Percentiles rank a stretch among this genome's conserved stretches.
phyloP scores from a whole-genome alignment of 2,113 vertebrate species.

The Callopanchax toddi region DNA sequence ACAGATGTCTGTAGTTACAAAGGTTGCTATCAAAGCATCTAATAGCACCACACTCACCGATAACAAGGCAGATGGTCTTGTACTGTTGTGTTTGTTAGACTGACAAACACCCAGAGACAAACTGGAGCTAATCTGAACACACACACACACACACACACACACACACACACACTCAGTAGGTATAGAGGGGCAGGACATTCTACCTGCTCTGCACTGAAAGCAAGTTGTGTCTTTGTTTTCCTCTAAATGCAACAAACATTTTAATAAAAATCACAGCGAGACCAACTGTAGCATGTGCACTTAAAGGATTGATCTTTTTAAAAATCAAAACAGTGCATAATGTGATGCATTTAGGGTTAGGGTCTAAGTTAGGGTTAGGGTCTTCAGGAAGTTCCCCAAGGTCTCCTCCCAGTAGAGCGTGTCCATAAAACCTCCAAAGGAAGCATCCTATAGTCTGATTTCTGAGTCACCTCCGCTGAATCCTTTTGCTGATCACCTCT shows the following conservation, averaged over 20 bases:
- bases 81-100: conserved; percentile 58
- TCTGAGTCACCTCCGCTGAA: no score
- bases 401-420: no score
- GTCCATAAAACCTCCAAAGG: no score
- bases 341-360: no score
- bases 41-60: conserved; percentile 36
- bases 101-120: conserved; percentile 57
- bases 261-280: not conserved
- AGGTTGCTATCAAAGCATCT: conserved; percentile 69
- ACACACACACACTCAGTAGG: conserved; percentile 41
- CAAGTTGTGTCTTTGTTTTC: conserved; percentile 31
- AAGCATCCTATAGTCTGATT: no score
- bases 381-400: no score
- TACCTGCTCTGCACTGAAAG: conserved; percentile 31
- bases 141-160: conserved; percentile 41
- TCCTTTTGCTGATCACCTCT: no score
- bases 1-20: conserved; percentile 60
- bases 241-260: conserved; percentile 4
- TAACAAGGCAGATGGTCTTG: conserved; percentile 68
- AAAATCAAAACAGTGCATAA: no score
- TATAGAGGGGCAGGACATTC: no score
- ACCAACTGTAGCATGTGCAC: not conserved
- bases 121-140: conserved; percentile 47
- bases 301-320: no score
- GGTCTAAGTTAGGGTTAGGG: no score